Evolutionary conservation across 1,140 invertebrate species (phyloP).

Genomic region (Euglossa dilemma): DNA sequence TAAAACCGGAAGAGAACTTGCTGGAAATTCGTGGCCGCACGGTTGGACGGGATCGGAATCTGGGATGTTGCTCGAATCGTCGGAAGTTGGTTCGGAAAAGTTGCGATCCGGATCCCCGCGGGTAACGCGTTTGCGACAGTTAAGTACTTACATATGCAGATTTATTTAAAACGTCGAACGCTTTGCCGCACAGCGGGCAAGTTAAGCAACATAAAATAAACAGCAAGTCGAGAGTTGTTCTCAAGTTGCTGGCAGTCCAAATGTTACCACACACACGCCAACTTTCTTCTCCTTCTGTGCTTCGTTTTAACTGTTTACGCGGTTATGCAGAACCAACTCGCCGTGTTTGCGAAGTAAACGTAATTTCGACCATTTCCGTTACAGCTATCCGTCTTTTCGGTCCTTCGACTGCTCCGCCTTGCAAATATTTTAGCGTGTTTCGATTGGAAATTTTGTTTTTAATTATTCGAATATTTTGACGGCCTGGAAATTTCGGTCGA

Average conservation of each 20-base stretch:
- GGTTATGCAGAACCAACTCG: neutral
- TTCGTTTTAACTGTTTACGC: too few relatives aligned
- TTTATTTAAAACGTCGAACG: conserved; percentile 47
- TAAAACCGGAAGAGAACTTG: neutral
- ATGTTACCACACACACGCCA: neutral
- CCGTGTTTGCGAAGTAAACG: neutral
- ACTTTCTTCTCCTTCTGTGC: neutral
- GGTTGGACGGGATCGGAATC: neutral
- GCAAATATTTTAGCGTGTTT: too few relatives aligned
- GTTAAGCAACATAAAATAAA: conserved; percentile 43
- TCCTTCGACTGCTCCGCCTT: too few relatives aligned
- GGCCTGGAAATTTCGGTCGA: too few relatives aligned
- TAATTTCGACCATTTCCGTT: too few relatives aligned
- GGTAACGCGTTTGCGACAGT: conserved; percentile 38
- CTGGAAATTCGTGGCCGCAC: neutral
- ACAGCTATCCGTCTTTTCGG: too few relatives aligned
- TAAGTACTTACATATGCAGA: conserved; percentile 33
- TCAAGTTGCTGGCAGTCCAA: conserved; percentile 15
- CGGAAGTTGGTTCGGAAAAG: conserved; percentile 9
- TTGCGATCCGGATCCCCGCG: conserved; percentile 12
- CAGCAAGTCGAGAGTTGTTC: conserved; percentile 11
- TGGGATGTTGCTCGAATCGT: neutral
- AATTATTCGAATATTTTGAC: too few relatives aligned
- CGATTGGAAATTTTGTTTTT: too few relatives aligned
- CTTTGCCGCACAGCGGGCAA: neutral